These are phyloP conservation scores for Drosophila orena DNA, from an alignment of 1,140 invertebrate genomes.

Conservation along the genomic window DNA sequence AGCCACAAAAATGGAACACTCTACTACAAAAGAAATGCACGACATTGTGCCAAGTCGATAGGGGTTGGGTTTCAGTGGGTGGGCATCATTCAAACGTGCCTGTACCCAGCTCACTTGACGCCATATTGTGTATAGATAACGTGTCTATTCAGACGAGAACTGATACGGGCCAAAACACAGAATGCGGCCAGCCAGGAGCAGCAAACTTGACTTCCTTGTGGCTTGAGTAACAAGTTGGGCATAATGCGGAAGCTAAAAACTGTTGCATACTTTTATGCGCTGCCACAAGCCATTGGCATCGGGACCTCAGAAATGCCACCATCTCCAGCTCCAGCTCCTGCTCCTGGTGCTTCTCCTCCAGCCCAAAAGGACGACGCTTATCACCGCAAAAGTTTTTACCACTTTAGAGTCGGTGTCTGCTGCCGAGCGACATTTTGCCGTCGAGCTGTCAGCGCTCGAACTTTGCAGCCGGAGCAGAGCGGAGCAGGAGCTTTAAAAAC, in stretches of 20 bases:
- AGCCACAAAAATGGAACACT: slow-evolving; percentile 4
- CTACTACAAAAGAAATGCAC: slow-evolving; percentile 64
- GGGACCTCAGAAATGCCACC: slow-evolving; percentile 7
- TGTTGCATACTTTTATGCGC: slow-evolving; percentile 67
- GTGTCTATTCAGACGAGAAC: slow-evolving; percentile 79
- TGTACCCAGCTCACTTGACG: slow-evolving; percentile 61
- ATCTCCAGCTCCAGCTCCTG: not conserved
- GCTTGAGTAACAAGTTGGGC: slow-evolving; percentile 66
- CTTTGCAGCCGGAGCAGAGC: slow-evolving; percentile 40
- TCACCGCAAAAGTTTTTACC: slow-evolving; percentile 76
- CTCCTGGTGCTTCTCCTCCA: not conserved
- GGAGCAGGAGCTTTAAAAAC: slow-evolving; percentile 43
- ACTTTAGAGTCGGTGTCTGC: slow-evolving; percentile 56
- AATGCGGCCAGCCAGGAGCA: slow-evolving; percentile 35
- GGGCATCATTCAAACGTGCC: slow-evolving; percentile 54
- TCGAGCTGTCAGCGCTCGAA: slow-evolving; percentile 68
- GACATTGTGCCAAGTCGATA: slow-evolving; percentile 34
- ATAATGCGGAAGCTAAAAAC: slow-evolving; percentile 66
- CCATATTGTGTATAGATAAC: slow-evolving; percentile 80
- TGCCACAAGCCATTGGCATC: slow-evolving; percentile 41
- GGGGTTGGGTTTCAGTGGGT: slow-evolving; percentile 1
- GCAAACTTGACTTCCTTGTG: slow-evolving; percentile 48
- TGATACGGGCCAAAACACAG: slow-evolving; percentile 70
- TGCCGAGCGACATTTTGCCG: slow-evolving; percentile 47
- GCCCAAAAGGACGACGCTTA: slow-evolving; percentile 62